Percentiles rank a stretch among this genome's conserved stretches.
phyloP scores from a whole-genome alignment of 2,113 vertebrate species.

The Talpa occidentalis region DNA sequence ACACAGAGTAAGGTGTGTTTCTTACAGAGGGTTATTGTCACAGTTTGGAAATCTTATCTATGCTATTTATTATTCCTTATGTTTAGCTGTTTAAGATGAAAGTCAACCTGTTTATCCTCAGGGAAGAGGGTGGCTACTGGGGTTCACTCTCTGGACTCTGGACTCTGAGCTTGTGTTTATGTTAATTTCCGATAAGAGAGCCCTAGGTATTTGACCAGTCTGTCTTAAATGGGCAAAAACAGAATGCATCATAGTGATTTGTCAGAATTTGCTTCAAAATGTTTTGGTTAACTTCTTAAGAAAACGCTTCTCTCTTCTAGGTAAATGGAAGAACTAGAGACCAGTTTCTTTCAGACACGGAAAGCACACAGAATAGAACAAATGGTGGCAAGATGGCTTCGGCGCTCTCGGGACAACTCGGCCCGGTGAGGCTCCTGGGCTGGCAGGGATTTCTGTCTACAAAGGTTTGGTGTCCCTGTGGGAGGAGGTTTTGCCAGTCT shows the following conservation, averaged over 20 bases:
- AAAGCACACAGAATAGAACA: slow-evolving; percentile 95
- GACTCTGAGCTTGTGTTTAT: not conserved
- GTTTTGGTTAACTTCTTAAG: not conserved
- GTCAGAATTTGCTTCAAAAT: not conserved
- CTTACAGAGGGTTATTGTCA: not conserved
- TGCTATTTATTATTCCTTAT: not conserved
- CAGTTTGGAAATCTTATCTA: not conserved
- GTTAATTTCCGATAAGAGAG: not conserved
- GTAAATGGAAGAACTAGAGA: slow-evolving; percentile 98
- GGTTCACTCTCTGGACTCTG: not conserved
- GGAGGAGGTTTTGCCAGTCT: not conserved
- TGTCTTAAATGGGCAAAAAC: slow-evolving; percentile 20
- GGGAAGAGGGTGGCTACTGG: not conserved
- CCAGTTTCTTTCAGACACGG: slow-evolving; percentile 91
- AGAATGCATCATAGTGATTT: not conserved
- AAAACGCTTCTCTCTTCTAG: slow-evolving; percentile 83
- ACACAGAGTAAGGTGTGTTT: not conserved
- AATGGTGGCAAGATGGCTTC: slow-evolving; percentile 97
- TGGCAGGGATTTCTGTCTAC: not conserved
- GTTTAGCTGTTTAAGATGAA: not conserved
- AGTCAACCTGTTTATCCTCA: not conserved
- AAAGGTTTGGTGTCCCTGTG: not conserved
- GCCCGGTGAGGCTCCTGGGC: slow-evolving; percentile 87
- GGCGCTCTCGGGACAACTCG: slow-evolving; percentile 92
- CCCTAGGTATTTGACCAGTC: not conserved